Evolutionary conservation across 2,888 invertebrate species (phyloP), one percentile per base, ranked within the genome.

Genomic region (Troilus luridus): DNA sequence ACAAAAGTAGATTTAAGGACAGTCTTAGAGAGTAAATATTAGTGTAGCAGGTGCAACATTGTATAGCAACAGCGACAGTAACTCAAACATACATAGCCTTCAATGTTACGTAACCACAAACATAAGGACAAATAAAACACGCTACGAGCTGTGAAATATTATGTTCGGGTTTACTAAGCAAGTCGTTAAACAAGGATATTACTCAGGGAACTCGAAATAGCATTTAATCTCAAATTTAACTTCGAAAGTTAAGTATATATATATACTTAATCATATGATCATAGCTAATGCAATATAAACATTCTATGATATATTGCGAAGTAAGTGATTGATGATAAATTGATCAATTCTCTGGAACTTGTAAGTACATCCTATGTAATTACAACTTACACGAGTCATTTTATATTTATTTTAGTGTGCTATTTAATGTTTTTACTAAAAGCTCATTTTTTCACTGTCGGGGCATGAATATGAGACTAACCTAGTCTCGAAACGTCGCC

Each of bases 41-140:
- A 19, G 27, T 1, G 41, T 41, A 77, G 17, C 27, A 17, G 27
- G 0, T 8, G 72, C 41, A 77, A 17, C 72, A 17, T 77, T 27
- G 72, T 77, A 41, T 77, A 77, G 72, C 72, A 77, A 77, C 72
- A 77, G 72, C 24, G 24, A 27, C 27, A 41, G 27, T 41, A 77
- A 77, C 17, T 8, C 7, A 17, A 8, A 41, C 17, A 12, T 9
- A 19, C 14, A 8, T 8, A 41, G 72, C 72, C 27, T 77, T 77
- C 27, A 41, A 19, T 17, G 41, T 77, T 77, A 77, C 19, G 72
- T 10, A n/a, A 64, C 3, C n/a, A 21, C 14, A 62, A 62, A 62
- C 21, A n/a, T 72, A 72, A 72, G 27, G 72, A 72, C 24, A 27
- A 12, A 12, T 41, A 5, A 41, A 41, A 41, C 41, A 41, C 5